Percentiles rank a stretch among this genome's conserved stretches.
These are phyloP conservation scores for Monoplex corrugatus DNA, from an alignment of 2,888 invertebrate genomes.

Conservation along the genomic window DNA sequence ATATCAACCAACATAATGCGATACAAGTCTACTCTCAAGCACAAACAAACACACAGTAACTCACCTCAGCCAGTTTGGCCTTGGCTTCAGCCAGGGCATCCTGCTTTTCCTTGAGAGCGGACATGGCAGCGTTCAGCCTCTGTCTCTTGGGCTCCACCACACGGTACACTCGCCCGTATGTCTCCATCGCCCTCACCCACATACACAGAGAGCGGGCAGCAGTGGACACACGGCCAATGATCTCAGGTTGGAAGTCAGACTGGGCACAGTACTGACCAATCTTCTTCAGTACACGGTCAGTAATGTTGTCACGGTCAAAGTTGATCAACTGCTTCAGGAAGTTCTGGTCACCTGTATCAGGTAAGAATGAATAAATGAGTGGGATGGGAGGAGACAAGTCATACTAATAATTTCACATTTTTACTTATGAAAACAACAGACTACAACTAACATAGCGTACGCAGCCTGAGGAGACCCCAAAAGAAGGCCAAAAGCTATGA, in stretches of 20 bases:
- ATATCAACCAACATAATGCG: no score
- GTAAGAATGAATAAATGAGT: background rate
- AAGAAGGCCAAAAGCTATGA: no score
- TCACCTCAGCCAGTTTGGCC: conserved; percentile 87
- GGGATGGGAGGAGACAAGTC: background rate
- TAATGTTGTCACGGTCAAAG: conserved; percentile 94
- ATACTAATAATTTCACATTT: background rate
- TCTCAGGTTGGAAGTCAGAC: conserved; percentile 93
- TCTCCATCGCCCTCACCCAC: conserved; percentile 94
- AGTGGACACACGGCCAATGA: conserved; percentile 90
- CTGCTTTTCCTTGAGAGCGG: conserved; percentile 90
- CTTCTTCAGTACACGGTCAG: conserved; percentile 90
- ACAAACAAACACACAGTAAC: background rate
- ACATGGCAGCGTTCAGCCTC: conserved; percentile 89
- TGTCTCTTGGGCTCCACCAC: conserved; percentile 93
- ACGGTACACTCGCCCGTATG: conserved; percentile 91
- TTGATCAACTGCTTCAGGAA: conserved; percentile 86
- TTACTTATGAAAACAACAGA: background rate
- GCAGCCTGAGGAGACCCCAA: background rate
- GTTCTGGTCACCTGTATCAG: conserved; percentile 80
- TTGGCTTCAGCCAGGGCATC: conserved; percentile 89
- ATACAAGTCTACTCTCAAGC: no score
- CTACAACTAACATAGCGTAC: background rate
- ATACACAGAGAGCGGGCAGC: conserved; percentile 94
- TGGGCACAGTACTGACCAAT: conserved; percentile 90